These are phyloP conservation scores for Canis aureus DNA, from an alignment of 2,113 vertebrate species.

Conservation along the genomic window DNA sequence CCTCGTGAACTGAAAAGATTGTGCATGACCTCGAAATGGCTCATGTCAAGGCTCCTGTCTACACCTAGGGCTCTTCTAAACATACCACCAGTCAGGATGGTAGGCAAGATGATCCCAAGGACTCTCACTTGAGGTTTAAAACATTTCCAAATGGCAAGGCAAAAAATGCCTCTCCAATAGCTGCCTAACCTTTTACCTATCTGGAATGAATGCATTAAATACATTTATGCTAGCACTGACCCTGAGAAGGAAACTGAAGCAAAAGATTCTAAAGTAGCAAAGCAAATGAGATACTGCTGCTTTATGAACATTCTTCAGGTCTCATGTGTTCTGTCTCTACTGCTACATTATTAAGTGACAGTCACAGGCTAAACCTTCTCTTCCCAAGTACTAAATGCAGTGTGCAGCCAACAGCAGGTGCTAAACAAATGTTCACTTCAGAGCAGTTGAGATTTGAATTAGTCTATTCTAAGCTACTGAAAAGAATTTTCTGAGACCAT, in stretches of 20 bases:
- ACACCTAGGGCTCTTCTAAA: not conserved
- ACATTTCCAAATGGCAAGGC: not conserved
- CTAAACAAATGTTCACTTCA: slow-evolving; percentile 15
- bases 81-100: not conserved
- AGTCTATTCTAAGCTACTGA: slow-evolving; percentile 46
- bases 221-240: not conserved
- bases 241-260: not conserved
- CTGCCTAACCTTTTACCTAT: not conserved
- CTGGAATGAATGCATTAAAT: slow-evolving; percentile 13
- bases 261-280: not conserved
- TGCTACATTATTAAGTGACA: not conserved
- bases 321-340: not conserved
- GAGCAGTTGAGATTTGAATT: not conserved
- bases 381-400: not conserved
- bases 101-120: not conserved
- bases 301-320: not conserved
- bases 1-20: not conserved
- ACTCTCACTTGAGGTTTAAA: slow-evolving; percentile 12
- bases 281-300: not conserved
- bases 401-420: not conserved
- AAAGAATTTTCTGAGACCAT: slow-evolving; percentile 51
- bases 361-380: not conserved
- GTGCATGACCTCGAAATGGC: not conserved
- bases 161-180: slow-evolving; percentile 41
- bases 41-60: not conserved